Percentiles rank a stretch among this genome's conserved stretches.
Conservation (phyloP, 2,797 vertebrate genomes). For the Bovichtus diacanthus region DNA sequence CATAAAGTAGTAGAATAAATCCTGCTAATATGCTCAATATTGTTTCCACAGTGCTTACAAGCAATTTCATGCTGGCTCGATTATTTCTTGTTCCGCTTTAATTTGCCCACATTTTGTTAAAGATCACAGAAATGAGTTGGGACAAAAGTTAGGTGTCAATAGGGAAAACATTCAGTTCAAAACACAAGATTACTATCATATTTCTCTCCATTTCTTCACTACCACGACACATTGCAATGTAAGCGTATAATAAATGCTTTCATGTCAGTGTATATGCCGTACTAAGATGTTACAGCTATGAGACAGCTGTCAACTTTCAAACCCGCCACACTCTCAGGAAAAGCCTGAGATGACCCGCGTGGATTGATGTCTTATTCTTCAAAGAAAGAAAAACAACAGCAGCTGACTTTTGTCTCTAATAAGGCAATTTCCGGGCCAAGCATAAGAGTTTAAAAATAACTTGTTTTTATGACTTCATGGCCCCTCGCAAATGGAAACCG, state of each 20-base stretch:
- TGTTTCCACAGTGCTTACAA: constrained; percentile 47
- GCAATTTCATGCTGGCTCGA: constrained; percentile 54
- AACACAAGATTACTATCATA: not conserved
- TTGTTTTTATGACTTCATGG: constrained; percentile 75
- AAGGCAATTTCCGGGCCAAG: constrained; percentile 59
- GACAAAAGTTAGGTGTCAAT: constrained; percentile 8
- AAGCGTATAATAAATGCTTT: not conserved
- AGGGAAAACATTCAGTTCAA: not conserved
- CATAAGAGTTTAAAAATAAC: constrained; percentile 78
- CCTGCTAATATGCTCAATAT: constrained; percentile 44
- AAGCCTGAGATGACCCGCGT: constrained; percentile 16
- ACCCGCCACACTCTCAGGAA: not conserved
- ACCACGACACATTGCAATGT: not conserved
- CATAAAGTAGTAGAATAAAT: constrained; percentile 29
- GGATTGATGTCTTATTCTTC: constrained; percentile 23
- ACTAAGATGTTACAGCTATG: not conserved
- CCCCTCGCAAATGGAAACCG: constrained; percentile 75
- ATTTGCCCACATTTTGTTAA: constrained; percentile 51
- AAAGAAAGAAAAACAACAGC: constrained; percentile 33
- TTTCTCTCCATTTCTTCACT: not conserved
- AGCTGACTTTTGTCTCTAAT: constrained; percentile 55
- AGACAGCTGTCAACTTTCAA: constrained; percentile 13
- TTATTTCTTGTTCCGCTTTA: constrained; percentile 35
- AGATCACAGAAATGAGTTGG: constrained; percentile 39
- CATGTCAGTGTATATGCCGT: not conserved